Conservation (phyloP, 2,797 vertebrate species). For the Acomys russatus region DNA sequence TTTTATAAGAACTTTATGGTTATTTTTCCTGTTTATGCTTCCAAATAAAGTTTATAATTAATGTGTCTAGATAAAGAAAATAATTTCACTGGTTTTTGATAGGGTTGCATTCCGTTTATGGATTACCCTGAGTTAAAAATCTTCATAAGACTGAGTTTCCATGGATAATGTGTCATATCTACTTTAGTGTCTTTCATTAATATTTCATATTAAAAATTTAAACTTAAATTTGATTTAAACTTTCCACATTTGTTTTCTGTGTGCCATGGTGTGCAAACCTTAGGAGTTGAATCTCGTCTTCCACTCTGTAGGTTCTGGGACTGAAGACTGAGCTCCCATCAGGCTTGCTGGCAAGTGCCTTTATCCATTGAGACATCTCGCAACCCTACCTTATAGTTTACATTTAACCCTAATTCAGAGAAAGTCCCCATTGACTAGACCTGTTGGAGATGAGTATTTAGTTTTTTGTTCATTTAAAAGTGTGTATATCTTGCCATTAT, state of each 20-base stretch:
- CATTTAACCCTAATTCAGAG: slow-evolving; percentile 17
- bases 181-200: neutral
- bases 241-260: neutral
- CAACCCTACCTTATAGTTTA: neutral
- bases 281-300: neutral
- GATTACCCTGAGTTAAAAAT: neutral
- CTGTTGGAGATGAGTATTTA: neutral
- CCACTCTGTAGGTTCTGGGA: neutral
- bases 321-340: neutral
- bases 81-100: neutral
- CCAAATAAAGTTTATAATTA: neutral
- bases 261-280: neutral
- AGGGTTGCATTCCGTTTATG: neutral
- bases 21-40: neutral
- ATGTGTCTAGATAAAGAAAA: neutral
- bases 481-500: slow-evolving; percentile 5
- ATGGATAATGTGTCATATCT: neutral
- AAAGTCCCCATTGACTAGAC: neutral
- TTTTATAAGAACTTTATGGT: neutral
- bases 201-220: neutral
- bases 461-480: slow-evolving; percentile 37
- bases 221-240: neutral
- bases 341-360: neutral
- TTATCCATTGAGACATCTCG: neutral
- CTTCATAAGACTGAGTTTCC: neutral